Percentiles rank a stretch among this genome's conserved stretches.
Conservation (phyloP, 2,113 vertebrate species). For the Bos taurus region ARS-UCD2.0 NC_037332.1:84071501-84072000, state of each 20-base stretch:
- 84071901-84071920: neutral
- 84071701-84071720: neutral
- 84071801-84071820: neutral
- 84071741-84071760: neutral
- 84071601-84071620: neutral
- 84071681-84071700: neutral
- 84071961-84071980: neutral
- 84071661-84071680: neutral
- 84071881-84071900: neutral
- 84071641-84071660: neutral
- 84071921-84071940: neutral
- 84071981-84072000: neutral
- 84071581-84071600: neutral
- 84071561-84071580: neutral
- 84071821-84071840: neutral
- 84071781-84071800: neutral
- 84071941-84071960: neutral
- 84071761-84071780: neutral
- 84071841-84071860: neutral
- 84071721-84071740: neutral
- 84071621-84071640: neutral
- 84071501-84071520: neutral
- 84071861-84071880: neutral
- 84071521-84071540: neutral
- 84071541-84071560: neutral